Base-by-base conservation (phyloP, 2,113 vertebrate species). In the Micromys minutus region DNA sequence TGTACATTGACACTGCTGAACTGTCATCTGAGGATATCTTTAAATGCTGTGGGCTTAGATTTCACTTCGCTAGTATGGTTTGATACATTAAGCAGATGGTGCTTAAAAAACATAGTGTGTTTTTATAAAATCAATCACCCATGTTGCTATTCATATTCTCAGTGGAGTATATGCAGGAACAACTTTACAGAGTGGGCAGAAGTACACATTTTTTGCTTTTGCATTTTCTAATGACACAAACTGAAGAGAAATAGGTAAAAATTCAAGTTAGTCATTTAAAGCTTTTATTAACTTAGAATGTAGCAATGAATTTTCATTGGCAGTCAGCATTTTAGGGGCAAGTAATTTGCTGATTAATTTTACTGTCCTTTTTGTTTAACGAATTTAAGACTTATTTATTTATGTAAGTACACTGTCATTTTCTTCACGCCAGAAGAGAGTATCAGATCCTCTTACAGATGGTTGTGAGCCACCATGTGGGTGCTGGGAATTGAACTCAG, bases 251-350 rank as follows among this genome's bases (percentile, higher is more conserved):
- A 94, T 45, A 89, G 79, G 29, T 89, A n/a, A 95, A 94, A 74
- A 87, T 94, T 77, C 67, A 93, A 76, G 96, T 59, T 67, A 88
- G 81, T 95, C 67, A 90, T 91, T 87, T 87, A 76, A 89, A 96
- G 63, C 87, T 89, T 83, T 96, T 95, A 93, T 34, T 84, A 86
- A 15, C n/a, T 91, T 93, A 47, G 80, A 96, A 84, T 93, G 22
- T 31, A 93, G 88, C 75, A 90, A 31, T 90, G 92, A 95, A 72
- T 92, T 97, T 22, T 96, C 17, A 69, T 65, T 92, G 80, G 42
- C 59, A 96, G 31, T 87, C 90, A 80, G 45, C 63, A 34, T 94
- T 91, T 95, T 96, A 71, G 59, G 45, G 59, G 21, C 67, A 94
- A 87, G 26, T 87, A 89, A 81, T 95, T 90, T 93, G 36, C 63